Base-by-base conservation (phyloP, 2,888 invertebrate genomes). In the Ophion ellenae region DNA sequence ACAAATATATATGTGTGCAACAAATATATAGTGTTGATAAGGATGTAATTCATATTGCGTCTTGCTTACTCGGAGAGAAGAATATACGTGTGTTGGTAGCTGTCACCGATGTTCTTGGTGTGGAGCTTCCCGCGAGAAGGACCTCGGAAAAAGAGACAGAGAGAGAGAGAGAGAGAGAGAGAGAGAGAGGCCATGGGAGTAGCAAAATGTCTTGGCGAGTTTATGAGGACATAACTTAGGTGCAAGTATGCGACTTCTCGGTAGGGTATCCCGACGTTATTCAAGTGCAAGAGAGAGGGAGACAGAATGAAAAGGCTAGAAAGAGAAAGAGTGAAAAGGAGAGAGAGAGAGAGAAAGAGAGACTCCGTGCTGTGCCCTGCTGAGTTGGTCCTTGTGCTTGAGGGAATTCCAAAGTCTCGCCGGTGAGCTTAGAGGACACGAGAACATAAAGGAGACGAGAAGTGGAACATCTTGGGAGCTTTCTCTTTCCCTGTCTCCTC, bases 211-310 rank as follows among this genome's bases (percentile, higher is more conserved):
- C 90, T 88, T 86, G 61, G 88, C 81, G 90, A 90, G 90, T 91
- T 91, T 92, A 92, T 91, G 92, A 92, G 91, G 87, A 89, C 90
- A 92, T 92, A 92, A 92, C 91, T 92, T 91, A 91, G 87, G 81
- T 82, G 80, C 90, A 92, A 92, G 91, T 92, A 92, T 92, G 92
- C 91, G 89, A 91, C 86, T 87, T 83, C 63, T 81, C 45, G 81
- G 61, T 77, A 17, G 75, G 82, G 79, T 69, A 77, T 79, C 74
- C 47, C n/a, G 59, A 66, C 28, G 28, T 67, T 66, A 67, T 66
- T 28, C 32, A 47, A 71, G 66, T 64, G 17, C 40, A 11, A 28
- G 64, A 40, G 24, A 61, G 59, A 67, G 67, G 14, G 59, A 28
- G 40, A 59, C 59, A 74, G 67, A 69, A 32, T 32, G 24, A 24